Evolutionary conservation across 1,140 invertebrate species (phyloP).

Genomic region (Adelges cooleyi): DNA sequence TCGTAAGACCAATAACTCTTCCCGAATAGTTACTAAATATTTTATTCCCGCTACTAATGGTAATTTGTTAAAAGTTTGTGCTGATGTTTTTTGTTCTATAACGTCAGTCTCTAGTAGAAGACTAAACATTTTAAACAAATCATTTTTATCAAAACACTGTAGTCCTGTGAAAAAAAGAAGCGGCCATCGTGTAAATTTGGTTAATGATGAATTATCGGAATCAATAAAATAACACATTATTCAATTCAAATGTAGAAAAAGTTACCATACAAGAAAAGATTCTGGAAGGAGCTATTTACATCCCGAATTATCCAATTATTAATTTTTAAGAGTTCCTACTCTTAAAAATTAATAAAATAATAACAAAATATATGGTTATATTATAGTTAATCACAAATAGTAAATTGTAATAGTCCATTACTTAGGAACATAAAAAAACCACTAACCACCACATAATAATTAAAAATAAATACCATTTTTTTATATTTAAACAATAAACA

Average conservation of each 20-base stretch:
- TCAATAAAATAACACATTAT: background rate
- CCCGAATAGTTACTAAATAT: background rate
- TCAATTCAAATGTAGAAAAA: background rate
- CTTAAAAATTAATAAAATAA: too few species aligned
- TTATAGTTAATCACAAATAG: too few species aligned
- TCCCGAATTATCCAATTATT: background rate
- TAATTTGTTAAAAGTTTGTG: background rate
- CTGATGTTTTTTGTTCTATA: background rate
- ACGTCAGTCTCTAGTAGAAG: background rate
- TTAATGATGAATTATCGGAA: background rate
- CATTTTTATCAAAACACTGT: background rate
- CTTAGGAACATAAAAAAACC: too few species aligned
- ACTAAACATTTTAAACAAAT: background rate
- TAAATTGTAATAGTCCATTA: too few species aligned
- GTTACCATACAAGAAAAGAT: background rate
- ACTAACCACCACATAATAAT: too few species aligned
- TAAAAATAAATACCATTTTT: too few species aligned
- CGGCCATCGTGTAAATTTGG: background rate
- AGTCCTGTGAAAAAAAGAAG: background rate
- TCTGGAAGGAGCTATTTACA: slow-evolving; percentile 12
- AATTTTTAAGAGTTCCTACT: too few species aligned
- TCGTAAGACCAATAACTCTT: background rate
- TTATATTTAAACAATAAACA: too few species aligned
- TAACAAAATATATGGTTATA: too few species aligned
- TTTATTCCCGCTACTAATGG: background rate